Percentiles rank a stretch among this genome's conserved stretches.
These are phyloP conservation scores for Ophonus ardosiacus DNA, from an alignment of 2,888 invertebrate genomes.

Conservation along the genomic window DNA sequence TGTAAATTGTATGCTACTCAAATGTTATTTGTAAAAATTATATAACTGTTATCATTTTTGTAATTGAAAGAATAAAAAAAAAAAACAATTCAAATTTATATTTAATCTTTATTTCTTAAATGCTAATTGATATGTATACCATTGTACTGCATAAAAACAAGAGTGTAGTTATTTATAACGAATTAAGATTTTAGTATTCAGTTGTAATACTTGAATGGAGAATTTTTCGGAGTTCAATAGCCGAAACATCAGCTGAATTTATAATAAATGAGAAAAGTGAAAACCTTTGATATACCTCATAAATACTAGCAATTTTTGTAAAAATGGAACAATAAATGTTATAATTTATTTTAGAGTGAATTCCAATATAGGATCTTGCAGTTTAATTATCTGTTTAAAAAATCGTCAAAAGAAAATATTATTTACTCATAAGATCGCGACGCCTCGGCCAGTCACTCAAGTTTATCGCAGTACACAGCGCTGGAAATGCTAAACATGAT, in stretches of 20 bases:
- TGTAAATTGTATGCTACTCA: not conserved
- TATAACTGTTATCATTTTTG: not conserved
- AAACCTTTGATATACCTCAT: not conserved
- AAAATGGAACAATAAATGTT: too few species aligned
- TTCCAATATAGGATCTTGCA: too few species aligned
- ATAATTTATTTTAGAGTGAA: too few species aligned
- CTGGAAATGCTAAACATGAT: slow-evolving; percentile 53
- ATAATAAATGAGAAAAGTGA: slow-evolving; percentile 1
- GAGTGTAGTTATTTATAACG: slow-evolving; percentile 6
- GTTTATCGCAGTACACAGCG: slow-evolving; percentile 29
- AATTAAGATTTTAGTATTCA: slow-evolving; percentile 1
- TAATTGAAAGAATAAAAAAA: not conserved
- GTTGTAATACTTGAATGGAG: not conserved
- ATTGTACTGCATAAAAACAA: not conserved
- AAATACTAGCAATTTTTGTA: not conserved
- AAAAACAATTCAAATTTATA: not conserved
- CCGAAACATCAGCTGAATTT: slow-evolving; percentile 37
- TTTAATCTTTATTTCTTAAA: not conserved
- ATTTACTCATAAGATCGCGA: not conserved
- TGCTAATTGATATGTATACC: not conserved
- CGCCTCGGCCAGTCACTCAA: not conserved
- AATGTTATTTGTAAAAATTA: not conserved
- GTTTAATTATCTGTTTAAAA: not conserved
- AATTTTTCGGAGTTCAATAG: slow-evolving; percentile 33
- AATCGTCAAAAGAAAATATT: not conserved